A percentile compares a stretch with the other conserved stretches of the same genome.
These are phyloP conservation scores for Zygaena filipendulae DNA, from an alignment of 2,888 invertebrate genomes.

Conservation along the genomic window DNA sequence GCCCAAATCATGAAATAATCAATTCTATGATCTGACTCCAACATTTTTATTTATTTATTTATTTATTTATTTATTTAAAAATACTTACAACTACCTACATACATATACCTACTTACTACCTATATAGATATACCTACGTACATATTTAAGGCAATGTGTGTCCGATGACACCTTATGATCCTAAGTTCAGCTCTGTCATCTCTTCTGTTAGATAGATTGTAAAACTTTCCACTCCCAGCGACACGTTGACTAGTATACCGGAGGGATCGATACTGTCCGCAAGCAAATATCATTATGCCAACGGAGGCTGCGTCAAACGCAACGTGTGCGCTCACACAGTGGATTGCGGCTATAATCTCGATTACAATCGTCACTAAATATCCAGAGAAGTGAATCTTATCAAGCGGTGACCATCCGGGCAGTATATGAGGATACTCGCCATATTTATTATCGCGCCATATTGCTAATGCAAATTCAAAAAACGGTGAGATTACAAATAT, in stretches of 20 bases:
- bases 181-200: slow-evolving; percentile 33
- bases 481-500: slow-evolving; percentile 39
- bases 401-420: slow-evolving; percentile 37
- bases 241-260: slow-evolving; percentile 30
- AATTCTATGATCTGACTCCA: no score
- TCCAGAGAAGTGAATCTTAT: slow-evolving; percentile 21
- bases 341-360: slow-evolving; percentile 32
- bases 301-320: slow-evolving; percentile 37
- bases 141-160: slow-evolving; percentile 30
- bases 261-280: slow-evolving; percentile 37
- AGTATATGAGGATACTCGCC: slow-evolving; percentile 35
- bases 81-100: no score
- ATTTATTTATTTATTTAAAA: no score
- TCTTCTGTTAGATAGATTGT: slow-evolving; percentile 20
- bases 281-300: slow-evolving; percentile 42
- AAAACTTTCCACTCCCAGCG: slow-evolving; percentile 28
- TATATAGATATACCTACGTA: slow-evolving; percentile 22
- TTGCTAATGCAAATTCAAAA: slow-evolving; percentile 20
- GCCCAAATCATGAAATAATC: no score
- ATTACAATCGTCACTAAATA: slow-evolving; percentile 26
- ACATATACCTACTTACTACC: no score
- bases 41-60: no score
- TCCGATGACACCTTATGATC: slow-evolving; percentile 33
- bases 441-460: slow-evolving; percentile 8
- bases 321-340: slow-evolving; percentile 34